A percentile compares a stretch with the other conserved stretches of the same genome.
Conservation (phyloP, 2,113 vertebrate species). For the Andinoacara biseriatus region DNA sequence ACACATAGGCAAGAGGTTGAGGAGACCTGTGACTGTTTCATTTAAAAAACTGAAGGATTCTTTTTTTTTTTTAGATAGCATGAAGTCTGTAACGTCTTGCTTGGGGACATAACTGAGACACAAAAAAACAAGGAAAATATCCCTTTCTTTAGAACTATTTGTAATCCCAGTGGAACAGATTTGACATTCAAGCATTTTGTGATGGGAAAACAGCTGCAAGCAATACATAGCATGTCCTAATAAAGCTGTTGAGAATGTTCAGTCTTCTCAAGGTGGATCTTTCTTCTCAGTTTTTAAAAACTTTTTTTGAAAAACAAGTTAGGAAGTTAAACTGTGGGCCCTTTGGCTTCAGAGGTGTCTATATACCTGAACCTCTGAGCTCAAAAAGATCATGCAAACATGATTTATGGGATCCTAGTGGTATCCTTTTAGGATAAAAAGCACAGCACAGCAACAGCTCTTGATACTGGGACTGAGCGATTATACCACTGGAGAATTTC, state of each 20-base stretch:
- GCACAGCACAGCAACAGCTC: neutral
- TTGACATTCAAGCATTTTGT: slow-evolving; percentile 26
- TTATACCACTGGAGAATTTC: neutral
- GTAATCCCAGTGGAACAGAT: slow-evolving; percentile 24
- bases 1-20: slow-evolving; percentile 73
- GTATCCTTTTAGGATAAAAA: neutral
- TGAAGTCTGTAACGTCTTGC: neutral
- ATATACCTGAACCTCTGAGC: neutral
- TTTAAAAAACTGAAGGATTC: slow-evolving; percentile 26
- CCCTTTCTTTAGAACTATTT: neutral
- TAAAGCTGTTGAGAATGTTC: slow-evolving; percentile 25
- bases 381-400: neutral
- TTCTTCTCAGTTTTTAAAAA: neutral
- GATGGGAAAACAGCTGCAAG: slow-evolving; percentile 50
- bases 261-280: neutral
- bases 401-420: neutral
- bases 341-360: slow-evolving; percentile 12
- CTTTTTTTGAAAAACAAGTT: neutral
- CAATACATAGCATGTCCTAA: slow-evolving; percentile 28
- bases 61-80: slow-evolving; percentile 27
- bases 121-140: slow-evolving; percentile 1
- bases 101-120: slow-evolving; percentile 26
- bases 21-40: slow-evolving; percentile 47
- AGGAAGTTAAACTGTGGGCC: neutral
- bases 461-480: neutral